phyloP scores from a whole-genome alignment of 1,140 invertebrate genomes.

The Drosophila subpulchrella region DNA sequence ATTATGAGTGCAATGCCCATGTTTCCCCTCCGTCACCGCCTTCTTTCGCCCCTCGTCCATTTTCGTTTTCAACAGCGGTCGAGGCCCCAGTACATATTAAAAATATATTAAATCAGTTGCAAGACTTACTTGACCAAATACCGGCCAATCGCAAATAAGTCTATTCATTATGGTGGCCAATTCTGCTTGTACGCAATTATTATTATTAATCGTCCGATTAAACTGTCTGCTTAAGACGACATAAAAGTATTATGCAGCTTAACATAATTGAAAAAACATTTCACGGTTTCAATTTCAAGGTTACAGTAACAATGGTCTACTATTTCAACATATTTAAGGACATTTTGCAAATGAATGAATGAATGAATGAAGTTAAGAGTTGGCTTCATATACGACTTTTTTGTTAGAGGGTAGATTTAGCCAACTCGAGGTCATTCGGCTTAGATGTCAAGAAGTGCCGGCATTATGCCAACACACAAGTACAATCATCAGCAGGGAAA shows the following conservation, averaged over 20 bases:
- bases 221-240: not conserved
- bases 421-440: too few relatives aligned
- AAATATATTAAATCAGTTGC: conserved; percentile 67
- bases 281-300: too few relatives aligned
- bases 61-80: conserved; percentile 36
- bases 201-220: not conserved
- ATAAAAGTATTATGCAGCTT: not conserved
- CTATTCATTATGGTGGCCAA: conserved; percentile 7
- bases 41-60: not conserved
- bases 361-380: too few relatives aligned
- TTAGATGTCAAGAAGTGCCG: too few relatives aligned
- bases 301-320: too few relatives aligned
- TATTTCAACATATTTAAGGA: too few relatives aligned
- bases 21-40: not conserved
- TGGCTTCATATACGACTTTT: too few relatives aligned
- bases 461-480: too few relatives aligned
- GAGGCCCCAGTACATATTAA: conserved; percentile 57
- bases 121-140: conserved; percentile 46
- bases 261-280: too few relatives aligned
- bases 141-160: not conserved
- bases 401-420: too few relatives aligned
- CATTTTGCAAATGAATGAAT: too few relatives aligned
- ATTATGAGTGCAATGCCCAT: conserved; percentile 56
- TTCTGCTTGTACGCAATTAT: conserved; percentile 46
- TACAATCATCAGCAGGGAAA: too few relatives aligned